Percentiles rank a stretch among this genome's conserved stretches.
Evolutionary conservation across 2,113 vertebrate genomes (phyloP).

Genomic region (Corythoichthys haematopterus): DNA sequence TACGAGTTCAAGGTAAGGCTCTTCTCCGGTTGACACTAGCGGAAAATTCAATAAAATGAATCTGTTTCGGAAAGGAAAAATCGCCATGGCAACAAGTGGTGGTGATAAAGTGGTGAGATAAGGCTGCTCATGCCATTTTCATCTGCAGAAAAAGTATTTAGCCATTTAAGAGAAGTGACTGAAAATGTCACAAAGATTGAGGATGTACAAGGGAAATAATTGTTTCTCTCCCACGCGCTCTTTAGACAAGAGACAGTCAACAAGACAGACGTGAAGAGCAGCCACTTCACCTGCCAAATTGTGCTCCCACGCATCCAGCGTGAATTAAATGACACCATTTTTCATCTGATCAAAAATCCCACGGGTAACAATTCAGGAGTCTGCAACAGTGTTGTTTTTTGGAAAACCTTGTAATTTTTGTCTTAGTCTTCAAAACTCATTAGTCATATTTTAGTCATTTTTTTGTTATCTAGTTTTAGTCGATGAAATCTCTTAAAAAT

Average conservation of each 20-base stretch:
- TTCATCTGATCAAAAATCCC: no score
- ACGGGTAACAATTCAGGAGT: no score
- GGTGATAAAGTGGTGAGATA: neutral
- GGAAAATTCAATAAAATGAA: neutral
- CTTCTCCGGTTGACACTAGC: neutral
- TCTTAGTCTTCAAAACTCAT: no score
- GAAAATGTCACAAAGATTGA: neutral
- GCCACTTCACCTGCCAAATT: neutral
- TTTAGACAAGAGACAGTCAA: slow-evolving; percentile 26
- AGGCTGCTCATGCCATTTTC: neutral
- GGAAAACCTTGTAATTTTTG: no score
- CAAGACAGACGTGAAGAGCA: slow-evolving; percentile 30
- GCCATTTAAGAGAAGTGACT: neutral
- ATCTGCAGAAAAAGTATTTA: neutral
- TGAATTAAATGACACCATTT: neutral
- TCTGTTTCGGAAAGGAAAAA: neutral
- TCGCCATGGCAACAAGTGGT: neutral
- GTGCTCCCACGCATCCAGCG: neutral
- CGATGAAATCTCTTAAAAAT: no score
- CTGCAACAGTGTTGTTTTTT: no score
- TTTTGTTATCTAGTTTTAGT: no score
- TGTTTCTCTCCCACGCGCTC: slow-evolving; percentile 37
- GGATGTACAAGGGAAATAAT: slow-evolving; percentile 14
- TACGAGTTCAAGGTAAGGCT: slow-evolving; percentile 92
- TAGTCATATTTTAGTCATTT: no score